These are phyloP conservation scores for Pseudomyrmex cubaensis DNA, from an alignment of 1,140 invertebrate genomes.

Conservation along the genomic window DNA sequence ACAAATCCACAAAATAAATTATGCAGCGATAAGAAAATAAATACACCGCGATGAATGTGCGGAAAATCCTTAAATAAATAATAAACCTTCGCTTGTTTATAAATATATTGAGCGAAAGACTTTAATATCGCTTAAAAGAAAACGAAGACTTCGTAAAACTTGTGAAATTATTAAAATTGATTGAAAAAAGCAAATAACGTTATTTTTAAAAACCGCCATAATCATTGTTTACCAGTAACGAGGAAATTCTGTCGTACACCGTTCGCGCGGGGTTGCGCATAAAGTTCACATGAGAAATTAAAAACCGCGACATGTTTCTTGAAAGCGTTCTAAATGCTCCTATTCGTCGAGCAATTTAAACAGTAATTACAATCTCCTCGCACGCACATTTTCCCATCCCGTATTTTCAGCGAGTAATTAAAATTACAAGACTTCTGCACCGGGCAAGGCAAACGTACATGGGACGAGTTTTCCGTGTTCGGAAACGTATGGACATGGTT, in stretches of 20 bases:
- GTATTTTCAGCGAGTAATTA: slow-evolving; percentile 23
- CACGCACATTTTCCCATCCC: background rate
- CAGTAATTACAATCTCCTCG: slow-evolving; percentile 51
- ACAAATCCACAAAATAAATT: background rate
- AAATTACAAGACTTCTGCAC: slow-evolving; percentile 16
- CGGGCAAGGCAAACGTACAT: background rate
- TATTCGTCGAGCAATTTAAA: slow-evolving; percentile 47
- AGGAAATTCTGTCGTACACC: slow-evolving; percentile 26
- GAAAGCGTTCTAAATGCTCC: slow-evolving; percentile 35
- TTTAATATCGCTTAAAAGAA: background rate
- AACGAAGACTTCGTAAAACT: background rate
- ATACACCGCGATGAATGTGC: no score
- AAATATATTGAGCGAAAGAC: background rate
- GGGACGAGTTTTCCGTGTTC: background rate
- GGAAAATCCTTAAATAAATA: no score
- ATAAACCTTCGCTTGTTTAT: background rate
- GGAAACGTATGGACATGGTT: background rate
- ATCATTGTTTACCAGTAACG: slow-evolving; percentile 36
- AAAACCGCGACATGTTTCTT: slow-evolving; percentile 40
- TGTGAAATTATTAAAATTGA: slow-evolving; percentile 9
- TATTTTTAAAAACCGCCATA: slow-evolving; percentile 18
- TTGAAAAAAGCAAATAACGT: slow-evolving; percentile 11
- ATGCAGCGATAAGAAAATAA: no score
- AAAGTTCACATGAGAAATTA: slow-evolving; percentile 49
- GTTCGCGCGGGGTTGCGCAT: background rate